Conservation (phyloP, 53 echinoderm and acorn worm genomes). For the Arbacia lixula region DNA sequence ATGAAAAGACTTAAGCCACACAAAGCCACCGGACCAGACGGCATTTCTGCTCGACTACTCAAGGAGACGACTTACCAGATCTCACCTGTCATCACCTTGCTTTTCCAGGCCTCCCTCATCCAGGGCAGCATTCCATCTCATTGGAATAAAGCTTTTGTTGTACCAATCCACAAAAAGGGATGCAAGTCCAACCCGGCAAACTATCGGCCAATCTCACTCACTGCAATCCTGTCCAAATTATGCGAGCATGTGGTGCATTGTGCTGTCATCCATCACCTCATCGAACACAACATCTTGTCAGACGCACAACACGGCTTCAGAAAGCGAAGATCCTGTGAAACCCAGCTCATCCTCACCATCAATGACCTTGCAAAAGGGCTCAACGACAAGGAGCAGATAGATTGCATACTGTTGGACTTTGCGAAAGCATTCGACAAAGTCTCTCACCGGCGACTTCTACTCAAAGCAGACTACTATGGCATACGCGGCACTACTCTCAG, state of each 20-base stretch:
- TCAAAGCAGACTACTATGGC: constrained; percentile 33
- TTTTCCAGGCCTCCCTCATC: constrained; percentile 55
- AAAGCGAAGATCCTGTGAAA: constrained; percentile 51
- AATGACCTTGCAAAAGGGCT: constrained; percentile 51
- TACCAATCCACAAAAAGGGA: constrained; percentile 64
- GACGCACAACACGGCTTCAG: constrained; percentile 56
- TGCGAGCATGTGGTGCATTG: constrained; percentile 60
- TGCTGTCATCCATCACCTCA: constrained; percentile 59
- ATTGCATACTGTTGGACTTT: constrained; percentile 33
- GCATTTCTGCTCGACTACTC: constrained; percentile 42
- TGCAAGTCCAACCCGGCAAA: constrained; percentile 41
- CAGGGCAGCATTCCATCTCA: constrained; percentile 53
- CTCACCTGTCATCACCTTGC: constrained; percentile 19
- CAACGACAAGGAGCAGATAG: constrained; percentile 43
- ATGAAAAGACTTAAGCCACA: constrained; percentile 53
- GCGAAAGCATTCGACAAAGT: constrained; percentile 34
- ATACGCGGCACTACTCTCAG: constrained; percentile 28
- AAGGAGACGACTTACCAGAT: constrained; percentile 38
- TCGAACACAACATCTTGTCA: not conserved
- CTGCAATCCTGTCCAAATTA: constrained; percentile 50
- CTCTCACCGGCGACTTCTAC: constrained; percentile 16
- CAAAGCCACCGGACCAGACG: constrained; percentile 18
- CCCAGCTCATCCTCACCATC: constrained; percentile 4
- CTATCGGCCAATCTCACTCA: constrained; percentile 61
- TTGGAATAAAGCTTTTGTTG: constrained; percentile 53